phyloP scores from a whole-genome alignment of 2,113 vertebrate genomes.

The Sinocyclocheilus maitianheensis region DNA sequence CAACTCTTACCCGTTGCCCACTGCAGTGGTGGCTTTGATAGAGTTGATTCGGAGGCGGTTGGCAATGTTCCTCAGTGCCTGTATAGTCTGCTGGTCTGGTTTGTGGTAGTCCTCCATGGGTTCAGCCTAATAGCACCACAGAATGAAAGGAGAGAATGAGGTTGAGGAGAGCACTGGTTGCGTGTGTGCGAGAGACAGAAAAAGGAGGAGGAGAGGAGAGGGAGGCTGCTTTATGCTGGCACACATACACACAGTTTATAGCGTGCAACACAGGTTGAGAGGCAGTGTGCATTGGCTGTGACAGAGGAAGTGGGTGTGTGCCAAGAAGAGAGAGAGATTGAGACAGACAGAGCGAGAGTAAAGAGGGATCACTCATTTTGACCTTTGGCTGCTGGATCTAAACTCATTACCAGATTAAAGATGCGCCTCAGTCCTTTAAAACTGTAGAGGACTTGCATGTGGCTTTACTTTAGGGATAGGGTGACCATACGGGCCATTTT shows the following conservation, averaged over 20 bases:
- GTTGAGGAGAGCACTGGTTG: conserved; percentile 22
- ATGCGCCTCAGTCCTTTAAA: not conserved
- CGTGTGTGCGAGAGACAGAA: conserved; percentile 22
- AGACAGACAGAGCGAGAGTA: not conserved
- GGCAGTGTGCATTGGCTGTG: conserved; percentile 57
- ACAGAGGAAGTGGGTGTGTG: conserved; percentile 10
- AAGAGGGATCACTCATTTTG: not conserved
- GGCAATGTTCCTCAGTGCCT: conserved; percentile 92
- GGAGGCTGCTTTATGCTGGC: conserved; percentile 67
- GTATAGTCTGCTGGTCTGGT: conserved; percentile 93
- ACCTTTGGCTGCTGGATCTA: conserved; percentile 34
- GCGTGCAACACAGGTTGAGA: conserved; percentile 60
- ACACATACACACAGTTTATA: conserved; percentile 51
- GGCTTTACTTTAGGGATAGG: not conserved
- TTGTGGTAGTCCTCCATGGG: conserved; percentile 94
- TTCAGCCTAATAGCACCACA: conserved; percentile 58
- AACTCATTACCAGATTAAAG: conserved; percentile 43
- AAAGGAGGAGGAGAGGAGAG: conserved; percentile 27
- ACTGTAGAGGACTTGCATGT: not conserved
- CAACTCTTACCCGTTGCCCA: conserved; percentile 85
- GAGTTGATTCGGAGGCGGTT: conserved; percentile 89
- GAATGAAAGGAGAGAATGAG: conserved; percentile 42
- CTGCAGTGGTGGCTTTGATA: conserved; percentile 90
- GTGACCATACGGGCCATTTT: too few relatives aligned
- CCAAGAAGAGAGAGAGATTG: not conserved